Conservation (phyloP, 2,113 vertebrate species). For the Orycteropus afer region DNA sequence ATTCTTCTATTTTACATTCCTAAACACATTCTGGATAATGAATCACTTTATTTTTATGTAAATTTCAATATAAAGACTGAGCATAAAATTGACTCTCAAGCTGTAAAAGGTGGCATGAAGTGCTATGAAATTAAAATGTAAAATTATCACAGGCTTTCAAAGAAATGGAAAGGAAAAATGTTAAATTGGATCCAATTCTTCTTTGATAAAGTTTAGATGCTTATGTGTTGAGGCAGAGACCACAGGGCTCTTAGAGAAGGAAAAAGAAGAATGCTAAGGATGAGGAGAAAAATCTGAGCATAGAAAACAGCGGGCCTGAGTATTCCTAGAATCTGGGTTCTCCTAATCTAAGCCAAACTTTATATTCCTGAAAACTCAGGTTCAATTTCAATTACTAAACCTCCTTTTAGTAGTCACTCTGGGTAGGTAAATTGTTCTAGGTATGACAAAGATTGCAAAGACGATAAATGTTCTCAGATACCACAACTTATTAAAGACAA, state of each 20-base stretch:
- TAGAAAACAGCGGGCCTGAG: rapidly evolving
- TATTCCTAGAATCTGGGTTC: neutral
- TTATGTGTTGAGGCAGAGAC: rapidly evolving
- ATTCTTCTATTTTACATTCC: neutral
- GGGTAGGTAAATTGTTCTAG: neutral
- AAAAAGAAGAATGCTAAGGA: rapidly evolving
- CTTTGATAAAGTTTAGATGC: neutral
- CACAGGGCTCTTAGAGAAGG: rapidly evolving
- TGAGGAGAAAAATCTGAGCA: no score
- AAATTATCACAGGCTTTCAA: neutral
- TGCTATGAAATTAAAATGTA: constrained; percentile 38
- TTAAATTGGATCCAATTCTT: neutral
- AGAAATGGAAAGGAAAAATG: neutral
- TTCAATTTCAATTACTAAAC: neutral
- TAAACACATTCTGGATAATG: neutral
- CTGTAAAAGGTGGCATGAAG: constrained; percentile 47
- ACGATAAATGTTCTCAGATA: neutral
- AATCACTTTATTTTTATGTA: constrained; percentile 9
- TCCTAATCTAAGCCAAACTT: neutral
- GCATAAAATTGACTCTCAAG: constrained; percentile 12
- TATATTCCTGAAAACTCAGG: neutral
- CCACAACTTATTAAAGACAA: neutral
- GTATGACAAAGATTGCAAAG: neutral
- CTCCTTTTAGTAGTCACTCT: neutral
- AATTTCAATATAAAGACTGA: constrained; percentile 12